Evolutionary conservation across 2,888 invertebrate species (phyloP), one percentile per base, ranked within the genome.

Genomic region (Nyleta sp.): DNA sequence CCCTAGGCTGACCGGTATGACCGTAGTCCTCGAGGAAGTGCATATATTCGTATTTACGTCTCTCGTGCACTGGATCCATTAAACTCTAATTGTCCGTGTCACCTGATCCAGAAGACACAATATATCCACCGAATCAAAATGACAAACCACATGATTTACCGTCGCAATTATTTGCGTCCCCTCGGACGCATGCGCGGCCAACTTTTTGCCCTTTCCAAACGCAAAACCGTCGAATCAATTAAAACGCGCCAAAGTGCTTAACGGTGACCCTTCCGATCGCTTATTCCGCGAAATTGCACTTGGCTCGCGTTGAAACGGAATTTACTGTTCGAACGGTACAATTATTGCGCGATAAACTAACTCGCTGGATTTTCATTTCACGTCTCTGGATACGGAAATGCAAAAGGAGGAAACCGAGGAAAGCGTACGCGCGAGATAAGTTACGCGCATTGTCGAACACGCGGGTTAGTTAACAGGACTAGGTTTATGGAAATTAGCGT

Each of bases 401-500:
- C 42, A 42, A 42, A 42, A 35, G n/a, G 35, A 35, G 5, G 11
- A 35, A 11, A 11, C 1, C 28, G 28, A 28, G 42, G 18, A 53
- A 64, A 40, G 4, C 18, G 48, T 15, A 13, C 24, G n/a, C 20
- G 17, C 20, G 24, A 68, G 40, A 55, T 68, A 62, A 59, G 17
- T 68, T 53, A 42, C 55, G 68, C 55, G 55, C 57, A 70, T 70
- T 75, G 71, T 72, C 72, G 77, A 62, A 68, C 59, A 44, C 52
- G 62, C 18, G 67, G 7, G 74, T 59, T 74, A 62, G 67, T 78
- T 72, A 57, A 42, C 59, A 72, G 77, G 60, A 79, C 81, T 77
- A 68, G 75, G 78, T 82, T 85, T 85, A 84, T 84, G 85, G 82
- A 87, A 87, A 87, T 86, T 85, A 86, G 82, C 80, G 62, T 82